Base-by-base conservation (phyloP, 2,113 vertebrate species). In the Pachycephala philippinensis region DNA sequence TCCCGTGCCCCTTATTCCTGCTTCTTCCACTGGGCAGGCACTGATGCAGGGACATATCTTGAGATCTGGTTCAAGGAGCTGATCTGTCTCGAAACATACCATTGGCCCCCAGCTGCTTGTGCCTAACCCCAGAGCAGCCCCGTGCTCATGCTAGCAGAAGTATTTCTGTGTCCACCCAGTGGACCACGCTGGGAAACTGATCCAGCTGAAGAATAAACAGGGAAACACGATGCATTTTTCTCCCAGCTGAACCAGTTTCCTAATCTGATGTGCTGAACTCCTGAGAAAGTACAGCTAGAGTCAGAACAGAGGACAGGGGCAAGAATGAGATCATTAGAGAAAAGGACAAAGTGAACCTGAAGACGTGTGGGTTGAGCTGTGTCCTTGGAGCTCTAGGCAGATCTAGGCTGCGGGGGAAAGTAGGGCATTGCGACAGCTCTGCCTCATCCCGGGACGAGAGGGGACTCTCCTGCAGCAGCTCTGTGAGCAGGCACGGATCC, bases 391-490 rank as follows among this genome's bases (percentile, higher is more conserved):
- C 53, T 30, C 7, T 8, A 61, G 80, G 63, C n/a, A 83, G 53
- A 86, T 66, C 50, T 65, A 33, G 90, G 66, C 45, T 72, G 47
- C 8, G 1, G 10, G n/a, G 70, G 68, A 93, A 96, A 88, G 26
- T 35, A 86, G 94, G 88, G 52, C 64, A 59, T 9, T 86, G 63
- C 2, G 0, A 33, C 54, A 70, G 59, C 75, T 68, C 61, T 24
- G 44, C 22, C 66, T 72, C 39, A 28, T 57, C 31, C 57, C 0
- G 0, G 49, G 40, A 76, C 0, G 0, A n/a, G 74, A 57, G 31
- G 42, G 10, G 15, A 35, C 42, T 39, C 54, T 53, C 24, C 64
- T 0, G 0, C 22, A 66, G 65, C 60, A 66, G 30, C 50, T 68
- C 65, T 59, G 44, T 33, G 35, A 81, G 89, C 40, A 47, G 39